phyloP scores from a whole-genome alignment of 2,797 vertebrate genomes.

The Anableps anableps region DNA sequence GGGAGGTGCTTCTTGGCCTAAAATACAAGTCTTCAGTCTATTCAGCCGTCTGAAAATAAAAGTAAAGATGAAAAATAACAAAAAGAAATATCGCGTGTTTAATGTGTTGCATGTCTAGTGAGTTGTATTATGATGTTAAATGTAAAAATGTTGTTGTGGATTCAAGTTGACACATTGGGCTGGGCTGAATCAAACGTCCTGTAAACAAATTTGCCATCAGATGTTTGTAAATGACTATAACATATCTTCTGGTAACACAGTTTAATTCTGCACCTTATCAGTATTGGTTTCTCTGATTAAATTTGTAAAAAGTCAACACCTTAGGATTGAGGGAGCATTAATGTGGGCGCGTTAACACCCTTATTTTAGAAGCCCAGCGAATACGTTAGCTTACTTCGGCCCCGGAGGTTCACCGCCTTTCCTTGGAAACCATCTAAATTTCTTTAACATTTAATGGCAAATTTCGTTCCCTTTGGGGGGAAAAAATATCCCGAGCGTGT shows the following conservation, averaged over 20 bases:
- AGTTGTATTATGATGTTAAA: constrained; percentile 7
- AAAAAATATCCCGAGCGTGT: constrained; percentile 15
- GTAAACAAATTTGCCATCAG: constrained; percentile 54
- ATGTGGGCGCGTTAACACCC: constrained; percentile 60
- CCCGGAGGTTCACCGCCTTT: constrained; percentile 45
- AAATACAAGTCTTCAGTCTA: constrained; percentile 21
- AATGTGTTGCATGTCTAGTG: background rate
- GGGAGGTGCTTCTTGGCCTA: constrained; percentile 56
- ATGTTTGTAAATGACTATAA: constrained; percentile 18
- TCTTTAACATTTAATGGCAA: background rate
- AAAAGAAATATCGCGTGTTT: background rate
- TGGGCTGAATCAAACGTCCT: constrained; percentile 65
- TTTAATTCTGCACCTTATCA: background rate
- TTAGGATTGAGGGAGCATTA: background rate
- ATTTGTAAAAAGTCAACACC: background rate
- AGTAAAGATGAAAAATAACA: background rate
- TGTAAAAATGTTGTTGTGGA: constrained; percentile 45
- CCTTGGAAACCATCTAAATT: background rate
- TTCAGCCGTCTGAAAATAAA: background rate
- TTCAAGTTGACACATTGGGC: constrained; percentile 64
- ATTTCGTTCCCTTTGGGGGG: background rate
- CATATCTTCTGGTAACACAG: background rate
- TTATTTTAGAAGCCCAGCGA: constrained; percentile 41
- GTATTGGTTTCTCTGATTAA: background rate
- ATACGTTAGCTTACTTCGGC: constrained; percentile 53